Conservation (phyloP, 2,113 vertebrate genomes). For the Bostrychus sinensis region DNA sequence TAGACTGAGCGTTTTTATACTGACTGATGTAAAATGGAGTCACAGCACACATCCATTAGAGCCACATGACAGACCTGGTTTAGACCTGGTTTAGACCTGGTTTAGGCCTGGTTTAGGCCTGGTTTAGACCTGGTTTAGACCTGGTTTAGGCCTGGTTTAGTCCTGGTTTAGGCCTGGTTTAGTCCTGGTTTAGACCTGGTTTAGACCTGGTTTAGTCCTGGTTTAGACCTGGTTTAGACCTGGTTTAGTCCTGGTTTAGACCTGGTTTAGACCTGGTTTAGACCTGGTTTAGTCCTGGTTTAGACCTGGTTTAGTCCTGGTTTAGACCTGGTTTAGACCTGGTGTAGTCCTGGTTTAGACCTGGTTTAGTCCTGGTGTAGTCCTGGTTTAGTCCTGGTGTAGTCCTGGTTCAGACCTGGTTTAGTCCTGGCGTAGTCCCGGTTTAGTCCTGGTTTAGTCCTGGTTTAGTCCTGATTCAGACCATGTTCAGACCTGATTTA, state of each 20-base stretch:
- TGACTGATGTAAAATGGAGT: neutral
- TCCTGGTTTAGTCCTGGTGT: neutral
- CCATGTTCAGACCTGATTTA: no score
- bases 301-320: neutral
- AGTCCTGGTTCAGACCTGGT: neutral
- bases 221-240: neutral
- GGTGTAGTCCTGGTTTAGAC: neutral
- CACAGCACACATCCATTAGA: no score
- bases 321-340: neutral
- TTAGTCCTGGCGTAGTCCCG: neutral
- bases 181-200: no score
- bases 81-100: neutral
- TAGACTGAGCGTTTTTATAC: neutral
- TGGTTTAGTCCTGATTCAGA: no score
- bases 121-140: no score
- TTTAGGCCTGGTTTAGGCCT: neutral
- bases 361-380: neutral
- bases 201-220: neutral
- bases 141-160: neutral
- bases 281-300: neutral
- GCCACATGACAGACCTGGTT: neutral
- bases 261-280: neutral
- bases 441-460: neutral
- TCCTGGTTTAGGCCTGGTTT: neutral
- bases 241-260: neutral